Conservation (phyloP, 2,113 vertebrate genomes). For the Speoplatyrhinus poulsoni region DNA sequence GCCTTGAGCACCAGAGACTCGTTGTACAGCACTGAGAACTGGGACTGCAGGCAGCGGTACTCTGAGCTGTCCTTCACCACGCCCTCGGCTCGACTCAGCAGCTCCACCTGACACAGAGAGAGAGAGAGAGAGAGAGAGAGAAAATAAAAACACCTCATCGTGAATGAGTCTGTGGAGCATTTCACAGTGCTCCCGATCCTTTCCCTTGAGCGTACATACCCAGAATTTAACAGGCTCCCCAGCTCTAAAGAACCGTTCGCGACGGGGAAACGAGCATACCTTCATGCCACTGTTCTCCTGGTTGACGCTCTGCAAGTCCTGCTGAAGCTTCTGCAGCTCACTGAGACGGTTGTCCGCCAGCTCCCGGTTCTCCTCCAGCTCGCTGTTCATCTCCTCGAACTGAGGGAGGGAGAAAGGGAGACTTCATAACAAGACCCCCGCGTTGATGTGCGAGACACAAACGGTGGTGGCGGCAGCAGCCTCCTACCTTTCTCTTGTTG, state of each 20-base stretch:
- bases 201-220: not conserved
- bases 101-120: slow-evolving; percentile 76
- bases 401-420: slow-evolving; percentile 30
- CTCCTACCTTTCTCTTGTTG: slow-evolving; percentile 89
- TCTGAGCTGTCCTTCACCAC: slow-evolving; percentile 91
- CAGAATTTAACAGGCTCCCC: too few relatives aligned
- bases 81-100: slow-evolving; percentile 86
- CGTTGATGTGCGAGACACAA: not conserved
- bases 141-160: not conserved
- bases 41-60: slow-evolving; percentile 96
- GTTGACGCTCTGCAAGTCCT: slow-evolving; percentile 88
- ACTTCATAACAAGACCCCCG: too few relatives aligned
- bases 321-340: slow-evolving; percentile 90
- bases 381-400: slow-evolving; percentile 98
- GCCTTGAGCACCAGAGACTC: slow-evolving; percentile 93
- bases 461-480: not conserved
- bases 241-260: not conserved
- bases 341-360: slow-evolving; percentile 88
- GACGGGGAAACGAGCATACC: slow-evolving; percentile 55
- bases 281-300: slow-evolving; percentile 90
- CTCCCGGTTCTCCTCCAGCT: slow-evolving; percentile 93
- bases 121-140: too few relatives aligned
- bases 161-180: not conserved
- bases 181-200: not conserved
- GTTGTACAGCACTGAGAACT: slow-evolving; percentile 96